These are phyloP conservation scores for Alaudala cheleensis DNA, from an alignment of 2,113 vertebrate genomes.

Conservation along the genomic window DNA sequence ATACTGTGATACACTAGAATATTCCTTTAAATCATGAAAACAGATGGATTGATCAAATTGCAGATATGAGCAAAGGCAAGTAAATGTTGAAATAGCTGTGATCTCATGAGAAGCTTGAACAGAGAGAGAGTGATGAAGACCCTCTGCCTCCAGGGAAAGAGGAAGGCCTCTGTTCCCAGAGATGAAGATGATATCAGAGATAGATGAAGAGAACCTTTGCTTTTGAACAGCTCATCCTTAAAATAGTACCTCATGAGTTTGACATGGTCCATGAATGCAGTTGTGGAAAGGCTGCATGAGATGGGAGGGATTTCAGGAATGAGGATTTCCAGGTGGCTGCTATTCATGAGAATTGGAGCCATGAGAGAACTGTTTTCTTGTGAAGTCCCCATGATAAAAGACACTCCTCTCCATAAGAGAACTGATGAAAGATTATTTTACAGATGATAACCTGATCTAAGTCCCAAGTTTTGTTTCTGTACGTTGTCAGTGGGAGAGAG, in stretches of 20 bases:
- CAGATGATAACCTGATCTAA: too few species aligned
- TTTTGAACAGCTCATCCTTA: background rate
- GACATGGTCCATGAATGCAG: background rate
- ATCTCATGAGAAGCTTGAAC: background rate
- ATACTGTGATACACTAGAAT: background rate
- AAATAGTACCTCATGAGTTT: background rate
- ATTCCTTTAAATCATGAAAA: background rate
- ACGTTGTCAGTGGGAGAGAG: too few species aligned
- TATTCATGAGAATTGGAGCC: background rate
- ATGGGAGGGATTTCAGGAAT: background rate
- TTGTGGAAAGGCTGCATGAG: background rate
- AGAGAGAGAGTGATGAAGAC: background rate
- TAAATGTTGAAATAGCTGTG: background rate
- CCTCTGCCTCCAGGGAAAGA: background rate
- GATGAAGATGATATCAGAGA: background rate
- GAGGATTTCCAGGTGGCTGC: background rate
- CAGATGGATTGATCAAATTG: background rate
- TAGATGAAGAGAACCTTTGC: background rate
- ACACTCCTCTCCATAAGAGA: too few species aligned
- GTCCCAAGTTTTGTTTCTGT: too few species aligned
- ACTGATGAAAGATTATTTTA: too few species aligned
- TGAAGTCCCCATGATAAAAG: too few species aligned
- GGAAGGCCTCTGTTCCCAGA: background rate
- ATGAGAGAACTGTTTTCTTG: background rate
- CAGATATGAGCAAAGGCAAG: background rate